phyloP scores from a whole-genome alignment of 23 tunicate species.

The Clavelina lepadiformis region DNA sequence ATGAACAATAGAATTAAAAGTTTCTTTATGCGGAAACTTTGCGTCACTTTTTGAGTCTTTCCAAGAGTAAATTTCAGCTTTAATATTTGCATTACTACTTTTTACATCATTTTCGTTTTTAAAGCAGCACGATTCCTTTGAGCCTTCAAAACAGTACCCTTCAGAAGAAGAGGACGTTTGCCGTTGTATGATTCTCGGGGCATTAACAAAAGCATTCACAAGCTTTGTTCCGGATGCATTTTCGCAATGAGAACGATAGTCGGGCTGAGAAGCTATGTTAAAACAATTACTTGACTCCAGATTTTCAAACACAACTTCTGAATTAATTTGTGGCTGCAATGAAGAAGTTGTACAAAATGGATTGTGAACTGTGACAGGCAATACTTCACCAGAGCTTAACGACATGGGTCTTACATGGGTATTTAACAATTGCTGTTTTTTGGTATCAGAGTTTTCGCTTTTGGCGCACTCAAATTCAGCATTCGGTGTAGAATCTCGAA shows the following conservation, averaged over 20 bases:
- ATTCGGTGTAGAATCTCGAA: too few species aligned
- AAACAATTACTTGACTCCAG: constrained; percentile 13
- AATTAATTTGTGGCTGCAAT: constrained; percentile 21
- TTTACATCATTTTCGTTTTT: constrained; percentile 11
- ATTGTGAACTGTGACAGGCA: not conserved
- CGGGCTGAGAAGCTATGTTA: not conserved
- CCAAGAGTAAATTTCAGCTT: constrained; percentile 49
- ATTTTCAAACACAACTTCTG: constrained; percentile 22
- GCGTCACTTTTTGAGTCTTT: constrained; percentile 66
- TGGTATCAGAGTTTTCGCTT: too few species aligned
- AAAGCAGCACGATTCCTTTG: constrained; percentile 35
- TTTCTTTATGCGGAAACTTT: too few species aligned
- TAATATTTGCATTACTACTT: constrained; percentile 22
- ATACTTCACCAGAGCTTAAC: not conserved
- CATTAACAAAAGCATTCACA: too few species aligned
- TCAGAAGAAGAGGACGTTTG: constrained; percentile 61
- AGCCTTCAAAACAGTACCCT: constrained; percentile 61
- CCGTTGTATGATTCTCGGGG: too few species aligned
- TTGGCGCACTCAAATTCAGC: too few species aligned
- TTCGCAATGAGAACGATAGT: too few species aligned
- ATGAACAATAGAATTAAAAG: too few species aligned
- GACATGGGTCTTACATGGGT: not conserved
- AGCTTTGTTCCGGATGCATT: too few species aligned
- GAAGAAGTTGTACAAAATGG: not conserved
- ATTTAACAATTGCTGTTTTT: too few species aligned